Conservation (phyloP, 2,113 vertebrate species). For the Noctilio leporinus region DNA sequence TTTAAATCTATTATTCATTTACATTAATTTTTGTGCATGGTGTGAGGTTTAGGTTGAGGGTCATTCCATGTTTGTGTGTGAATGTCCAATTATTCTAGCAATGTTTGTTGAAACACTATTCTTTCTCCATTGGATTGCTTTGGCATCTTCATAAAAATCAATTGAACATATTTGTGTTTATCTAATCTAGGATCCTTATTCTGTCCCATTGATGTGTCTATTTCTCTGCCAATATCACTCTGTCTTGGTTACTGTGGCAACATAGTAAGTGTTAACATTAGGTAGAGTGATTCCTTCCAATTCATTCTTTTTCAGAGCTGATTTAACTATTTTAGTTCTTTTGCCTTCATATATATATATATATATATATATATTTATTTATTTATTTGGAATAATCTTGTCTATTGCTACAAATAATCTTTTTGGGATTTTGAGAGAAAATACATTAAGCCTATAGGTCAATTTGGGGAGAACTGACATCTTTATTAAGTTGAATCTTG, state of each 20-base stretch:
- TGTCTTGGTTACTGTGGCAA: neutral
- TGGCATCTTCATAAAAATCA: neutral
- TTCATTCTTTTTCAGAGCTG: slow-evolving; percentile 6
- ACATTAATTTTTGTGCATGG: neutral
- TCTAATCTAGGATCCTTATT: neutral
- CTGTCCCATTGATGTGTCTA: neutral
- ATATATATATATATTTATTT: no score
- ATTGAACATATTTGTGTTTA: neutral
- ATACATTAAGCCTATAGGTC: no score
- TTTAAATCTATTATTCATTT: neutral
- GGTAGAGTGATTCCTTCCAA: neutral
- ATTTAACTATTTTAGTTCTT: neutral
- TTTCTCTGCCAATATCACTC: neutral
- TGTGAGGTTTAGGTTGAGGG: neutral
- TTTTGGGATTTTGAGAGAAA: no score
- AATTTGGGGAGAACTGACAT: no score
- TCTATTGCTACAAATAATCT: no score
- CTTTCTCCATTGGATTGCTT: neutral
- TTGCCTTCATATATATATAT: neutral
- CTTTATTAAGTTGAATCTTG: neutral
- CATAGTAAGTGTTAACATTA: neutral
- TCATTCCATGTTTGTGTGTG: neutral
- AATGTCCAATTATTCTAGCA: neutral
- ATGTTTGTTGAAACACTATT: neutral
- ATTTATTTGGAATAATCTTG: neutral